Evolutionary conservation across 2,113 vertebrate species (phyloP), one percentile per base, ranked within the genome.

Genomic region (Anolis carolinensis): DNA sequence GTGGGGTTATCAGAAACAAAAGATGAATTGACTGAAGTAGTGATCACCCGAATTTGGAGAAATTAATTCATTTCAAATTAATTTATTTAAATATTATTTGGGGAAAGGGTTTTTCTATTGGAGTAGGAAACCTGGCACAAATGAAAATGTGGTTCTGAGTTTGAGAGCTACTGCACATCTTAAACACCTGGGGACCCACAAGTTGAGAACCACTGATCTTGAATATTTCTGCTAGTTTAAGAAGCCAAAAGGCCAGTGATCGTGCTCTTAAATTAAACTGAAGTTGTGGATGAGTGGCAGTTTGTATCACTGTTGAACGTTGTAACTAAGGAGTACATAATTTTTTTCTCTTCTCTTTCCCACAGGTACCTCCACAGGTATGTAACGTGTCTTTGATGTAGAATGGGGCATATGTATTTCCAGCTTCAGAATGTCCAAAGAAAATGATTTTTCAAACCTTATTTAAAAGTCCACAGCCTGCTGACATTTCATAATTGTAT

Each of bases 321-420:
- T 74, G 25, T 74, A n/a, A 25, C 62, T 68, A 18, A 9, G 18
- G 85, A 50, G 7, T 90, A 72, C 90, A 4, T 39, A 14, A 67
- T 65, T 18, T 44, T 7, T 18, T 11, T 32, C 27, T 87, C n/a
- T 86, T 92, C 92, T 90, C 70, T 18, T 89, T 82, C 80, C 74
- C 85, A 86, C 95, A 97, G 96, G 95, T 97, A 79, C 96, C 96
- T 0, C 94, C 93, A 14, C 94, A 97, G 96, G 96, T 97, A 95
- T 0, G 96, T 96, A 87, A 1, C 77, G 25, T 7, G 0, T 59
- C 55, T 59, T 59, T 59, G 55, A 59, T 55, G 52, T 59, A n/a
- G 21, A 20, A 52, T 50, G 59, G 13, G 59, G 13, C 7, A n/a
- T 11, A 20, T 21, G 13, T 7, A 27, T 68, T 75, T 71, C 52